Percentiles rank a stretch among this genome's conserved stretches.
Conservation (phyloP, 1,140 invertebrate species). For the Halotydeus destructor region DNA sequence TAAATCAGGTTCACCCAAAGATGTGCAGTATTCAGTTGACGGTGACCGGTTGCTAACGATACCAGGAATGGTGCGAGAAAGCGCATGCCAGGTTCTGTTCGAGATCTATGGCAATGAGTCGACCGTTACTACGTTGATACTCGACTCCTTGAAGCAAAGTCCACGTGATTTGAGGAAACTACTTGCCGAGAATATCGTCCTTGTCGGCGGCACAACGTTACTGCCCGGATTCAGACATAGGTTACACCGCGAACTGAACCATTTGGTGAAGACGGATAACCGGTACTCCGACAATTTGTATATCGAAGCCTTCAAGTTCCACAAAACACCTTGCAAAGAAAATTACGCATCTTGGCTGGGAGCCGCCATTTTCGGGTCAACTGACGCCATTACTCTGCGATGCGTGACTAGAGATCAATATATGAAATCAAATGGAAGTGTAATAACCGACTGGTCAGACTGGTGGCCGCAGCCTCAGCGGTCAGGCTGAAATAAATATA, state of each 20-base stretch:
- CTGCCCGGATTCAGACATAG: constrained; percentile 51
- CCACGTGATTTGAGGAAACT: constrained; percentile 46
- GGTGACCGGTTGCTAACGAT: constrained; percentile 37
- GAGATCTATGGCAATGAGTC: constrained; percentile 57
- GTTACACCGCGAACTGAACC: constrained; percentile 45
- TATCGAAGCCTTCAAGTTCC: constrained; percentile 49
- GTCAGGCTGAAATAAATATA: too few species aligned
- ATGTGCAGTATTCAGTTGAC: constrained; percentile 46
- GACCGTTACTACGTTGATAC: constrained; percentile 58
- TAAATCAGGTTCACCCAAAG: constrained; percentile 19
- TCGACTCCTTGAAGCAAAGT: constrained; percentile 55
- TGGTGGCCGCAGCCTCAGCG: constrained; percentile 8
- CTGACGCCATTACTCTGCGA: constrained; percentile 47
- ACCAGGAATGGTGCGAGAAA: constrained; percentile 47
- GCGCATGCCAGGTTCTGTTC: constrained; percentile 58
- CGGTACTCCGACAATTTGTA: constrained; percentile 40
- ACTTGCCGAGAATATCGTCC: constrained; percentile 55
- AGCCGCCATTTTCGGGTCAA: constrained; percentile 58
- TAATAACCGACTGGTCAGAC: constrained; percentile 61
- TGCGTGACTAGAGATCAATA: constrained; percentile 52
- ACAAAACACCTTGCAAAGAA: constrained; percentile 48
- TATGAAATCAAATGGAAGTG: constrained; percentile 32
- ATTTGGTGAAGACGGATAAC: constrained; percentile 34
- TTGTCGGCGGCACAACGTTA: constrained; percentile 64
- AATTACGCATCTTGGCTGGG: constrained; percentile 71